Evolutionary conservation across 1,140 invertebrate species (phyloP), one percentile per base, ranked within the genome.

Genomic region (Melanaphis sacchari): DNA sequence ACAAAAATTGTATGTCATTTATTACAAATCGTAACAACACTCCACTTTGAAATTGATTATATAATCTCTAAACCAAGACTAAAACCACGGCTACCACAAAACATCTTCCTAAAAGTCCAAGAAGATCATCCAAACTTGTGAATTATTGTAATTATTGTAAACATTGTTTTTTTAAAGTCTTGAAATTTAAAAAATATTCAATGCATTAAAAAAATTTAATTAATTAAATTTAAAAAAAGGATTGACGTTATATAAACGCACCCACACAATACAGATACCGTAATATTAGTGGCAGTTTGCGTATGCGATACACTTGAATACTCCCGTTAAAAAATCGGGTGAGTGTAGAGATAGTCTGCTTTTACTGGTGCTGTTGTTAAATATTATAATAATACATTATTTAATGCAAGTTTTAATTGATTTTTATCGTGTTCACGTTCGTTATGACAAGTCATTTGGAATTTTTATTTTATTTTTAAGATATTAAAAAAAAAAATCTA

Each of bases 381-480:
- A 82, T 22, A 82, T n/a, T 38, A 41, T 85, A 31, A 41, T 85
- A 31, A 41, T 40, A 84, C 41, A 40, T 40, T 85, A 43, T 46
- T 87, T 36, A 87, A 31, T 87, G 85, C 15, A 43, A 87, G 85
- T 87, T 87, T 87, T 87, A 87, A 87, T 87, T 40, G 43, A 87
- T 46, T 87, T 41, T 84, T 40, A 38, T 40, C 21, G 82, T 38
- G 38, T 38, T 26, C 38, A 24, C 38, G 82, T 84, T 46, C 18
- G 43, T 84, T 84, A 82, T 31, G 43, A 26, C 82, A 4, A 11
- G 31, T 87, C 43, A n/a, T 43, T 76, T 76, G 38, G 82, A 84
- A 41, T 84, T 26, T 26, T 24, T 6, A 26, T 84, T 84, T 84
- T 41, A 26, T 26, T 76, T 76, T n/a, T 76, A n/a, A n/a, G 31